A percentile compares a stretch with the other conserved stretches of the same genome.
Conservation (phyloP, 2,113 vertebrate genomes). For the Nestor notabilis region DNA sequence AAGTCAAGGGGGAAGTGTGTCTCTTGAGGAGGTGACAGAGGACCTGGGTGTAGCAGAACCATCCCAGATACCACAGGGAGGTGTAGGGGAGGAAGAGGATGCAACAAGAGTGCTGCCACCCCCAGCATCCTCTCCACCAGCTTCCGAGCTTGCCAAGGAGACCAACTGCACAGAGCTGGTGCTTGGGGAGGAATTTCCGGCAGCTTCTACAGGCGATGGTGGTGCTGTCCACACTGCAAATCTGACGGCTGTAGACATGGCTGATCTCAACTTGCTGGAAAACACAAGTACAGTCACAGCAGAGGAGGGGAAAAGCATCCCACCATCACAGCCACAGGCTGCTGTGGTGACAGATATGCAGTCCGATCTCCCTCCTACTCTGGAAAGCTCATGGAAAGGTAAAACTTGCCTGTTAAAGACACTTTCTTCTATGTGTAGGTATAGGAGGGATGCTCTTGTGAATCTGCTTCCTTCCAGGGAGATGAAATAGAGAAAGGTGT, state of each 20-base stretch:
- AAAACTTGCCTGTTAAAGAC: neutral
- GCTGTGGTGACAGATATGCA: slow-evolving; percentile 15
- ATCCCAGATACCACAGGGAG: neutral
- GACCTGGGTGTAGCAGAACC: neutral
- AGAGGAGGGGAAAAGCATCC: neutral
- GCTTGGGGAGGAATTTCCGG: neutral
- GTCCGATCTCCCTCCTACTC: slow-evolving; percentile 4
- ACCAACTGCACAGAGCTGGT: neutral
- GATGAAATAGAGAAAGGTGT: neutral
- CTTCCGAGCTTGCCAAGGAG: neutral
- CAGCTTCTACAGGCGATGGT: neutral
- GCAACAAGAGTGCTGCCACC: neutral
- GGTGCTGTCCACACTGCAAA: neutral
- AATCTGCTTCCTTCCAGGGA: neutral
- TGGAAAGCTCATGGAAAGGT: slow-evolving; percentile 66
- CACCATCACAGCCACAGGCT: neutral
- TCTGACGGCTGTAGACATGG: neutral
- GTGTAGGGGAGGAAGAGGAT: neutral
- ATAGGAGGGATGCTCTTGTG: neutral
- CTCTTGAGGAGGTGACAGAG: neutral
- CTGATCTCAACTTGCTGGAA: neutral
- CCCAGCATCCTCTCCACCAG: neutral
- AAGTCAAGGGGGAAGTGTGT: neutral
- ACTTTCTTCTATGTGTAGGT: neutral
- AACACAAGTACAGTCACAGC: neutral